Conservation (phyloP, 2,888 invertebrate species). For the Aethes cnicana region DNA sequence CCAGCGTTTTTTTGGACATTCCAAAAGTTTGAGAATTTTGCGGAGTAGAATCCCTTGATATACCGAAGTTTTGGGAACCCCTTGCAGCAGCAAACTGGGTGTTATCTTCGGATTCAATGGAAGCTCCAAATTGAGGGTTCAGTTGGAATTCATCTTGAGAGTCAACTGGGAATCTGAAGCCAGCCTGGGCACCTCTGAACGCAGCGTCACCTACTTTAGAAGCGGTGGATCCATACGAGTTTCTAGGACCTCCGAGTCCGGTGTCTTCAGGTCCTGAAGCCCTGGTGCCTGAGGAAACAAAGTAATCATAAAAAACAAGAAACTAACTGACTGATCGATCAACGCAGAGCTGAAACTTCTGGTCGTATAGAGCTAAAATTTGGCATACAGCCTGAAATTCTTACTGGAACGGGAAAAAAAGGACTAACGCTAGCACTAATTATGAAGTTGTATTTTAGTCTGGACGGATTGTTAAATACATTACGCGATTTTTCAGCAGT, state of each 20-base stretch:
- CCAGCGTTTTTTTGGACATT: not conserved
- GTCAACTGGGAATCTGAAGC: conserved; percentile 36
- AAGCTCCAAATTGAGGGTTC: not conserved
- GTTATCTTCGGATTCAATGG: not conserved
- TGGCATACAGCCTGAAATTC: too few relatives aligned
- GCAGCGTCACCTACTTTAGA: conserved; percentile 75
- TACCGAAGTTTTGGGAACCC: conserved; percentile 17
- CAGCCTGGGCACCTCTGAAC: conserved; percentile 48
- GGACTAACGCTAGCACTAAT: too few relatives aligned
- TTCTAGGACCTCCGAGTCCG: conserved; percentile 63
- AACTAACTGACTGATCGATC: too few relatives aligned
- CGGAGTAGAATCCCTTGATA: conserved; percentile 32
- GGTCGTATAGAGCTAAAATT: too few relatives aligned
- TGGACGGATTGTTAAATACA: too few relatives aligned
- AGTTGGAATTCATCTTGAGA: conserved; percentile 11
- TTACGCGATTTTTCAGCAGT: too few relatives aligned
- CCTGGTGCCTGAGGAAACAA: conserved; percentile 46
- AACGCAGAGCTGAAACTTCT: too few relatives aligned
- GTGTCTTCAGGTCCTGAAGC: conserved; percentile 50
- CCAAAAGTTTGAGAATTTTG: conserved; percentile 48
- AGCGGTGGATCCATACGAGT: conserved; percentile 63
- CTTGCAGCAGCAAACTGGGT: conserved; percentile 9
- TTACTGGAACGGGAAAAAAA: too few relatives aligned
- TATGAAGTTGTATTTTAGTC: too few relatives aligned
- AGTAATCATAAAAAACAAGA: not conserved